Evolutionary conservation across 2,797 vertebrate species (phyloP).

Genomic region (Acomys russatus): DNA sequence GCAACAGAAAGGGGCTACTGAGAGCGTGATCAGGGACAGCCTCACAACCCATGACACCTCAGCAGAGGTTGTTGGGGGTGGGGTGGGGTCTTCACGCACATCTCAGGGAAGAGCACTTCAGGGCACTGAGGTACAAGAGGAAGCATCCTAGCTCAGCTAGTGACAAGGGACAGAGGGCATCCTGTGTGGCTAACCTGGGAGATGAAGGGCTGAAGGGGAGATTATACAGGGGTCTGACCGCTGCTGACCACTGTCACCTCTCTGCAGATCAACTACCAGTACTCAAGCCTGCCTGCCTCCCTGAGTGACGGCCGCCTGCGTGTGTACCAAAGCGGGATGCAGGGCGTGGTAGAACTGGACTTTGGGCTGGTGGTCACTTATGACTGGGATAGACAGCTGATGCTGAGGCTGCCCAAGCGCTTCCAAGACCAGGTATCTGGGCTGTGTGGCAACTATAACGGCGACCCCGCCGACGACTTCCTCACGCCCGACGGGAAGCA

Average conservation of each 20-base stretch:
- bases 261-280: constrained; percentile 89
- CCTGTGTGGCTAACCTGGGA: not conserved
- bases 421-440: constrained; percentile 90
- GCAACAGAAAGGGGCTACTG: not conserved
- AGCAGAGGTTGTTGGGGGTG: not conserved
- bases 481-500: constrained; percentile 59
- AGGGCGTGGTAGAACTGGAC: constrained; percentile 85
- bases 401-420: constrained; percentile 88
- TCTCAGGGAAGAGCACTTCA: not conserved
- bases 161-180: not conserved
- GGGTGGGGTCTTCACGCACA: rapidly evolving
- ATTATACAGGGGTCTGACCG: not conserved
- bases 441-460: constrained; percentile 93
- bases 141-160: not conserved
- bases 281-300: constrained; percentile 88
- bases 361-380: constrained; percentile 91
- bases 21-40: not conserved
- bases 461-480: constrained; percentile 87
- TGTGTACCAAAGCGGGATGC: constrained; percentile 86
- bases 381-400: constrained; percentile 89
- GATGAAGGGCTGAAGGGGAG: not conserved
- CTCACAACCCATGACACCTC: not conserved
- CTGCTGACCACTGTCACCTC: not conserved
- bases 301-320: constrained; percentile 85
- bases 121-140: constrained; percentile 84